Evolutionary conservation across 1,140 invertebrate species (phyloP).

Genomic region (Drosophila trapezifrons): DNA sequence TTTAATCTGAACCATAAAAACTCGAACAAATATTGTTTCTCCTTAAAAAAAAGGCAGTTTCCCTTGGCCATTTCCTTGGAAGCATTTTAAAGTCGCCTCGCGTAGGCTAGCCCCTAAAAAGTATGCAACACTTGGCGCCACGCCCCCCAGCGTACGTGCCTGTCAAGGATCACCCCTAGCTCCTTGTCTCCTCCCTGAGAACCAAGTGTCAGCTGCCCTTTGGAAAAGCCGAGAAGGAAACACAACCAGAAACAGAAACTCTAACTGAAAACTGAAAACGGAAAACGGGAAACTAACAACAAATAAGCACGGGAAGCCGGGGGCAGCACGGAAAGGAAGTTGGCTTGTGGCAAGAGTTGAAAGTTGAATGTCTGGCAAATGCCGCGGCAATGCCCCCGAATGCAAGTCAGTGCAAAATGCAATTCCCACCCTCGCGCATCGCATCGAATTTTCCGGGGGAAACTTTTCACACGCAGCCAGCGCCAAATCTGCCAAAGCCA

Average conservation of each 20-base stretch:
- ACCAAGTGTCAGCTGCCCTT: constrained; percentile 40
- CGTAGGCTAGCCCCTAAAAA: constrained; percentile 48
- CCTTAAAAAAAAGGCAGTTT: not conserved
- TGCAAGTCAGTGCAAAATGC: constrained; percentile 57
- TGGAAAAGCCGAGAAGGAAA: constrained; percentile 21
- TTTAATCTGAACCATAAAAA: not conserved
- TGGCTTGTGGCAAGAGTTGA: constrained; percentile 71
- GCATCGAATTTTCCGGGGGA: constrained; percentile 31
- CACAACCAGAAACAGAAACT: constrained; percentile 25
- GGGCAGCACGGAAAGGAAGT: constrained; percentile 1
- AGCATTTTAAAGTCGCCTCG: constrained; percentile 41
- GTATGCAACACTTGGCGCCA: constrained; percentile 60
- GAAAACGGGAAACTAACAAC: constrained; percentile 17
- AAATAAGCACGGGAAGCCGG: constrained; percentile 24
- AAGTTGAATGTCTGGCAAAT: constrained; percentile 79
- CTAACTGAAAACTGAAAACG: constrained; percentile 34
- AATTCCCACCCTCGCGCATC: constrained; percentile 22
- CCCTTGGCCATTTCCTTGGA: constrained; percentile 5
- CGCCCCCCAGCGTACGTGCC: constrained; percentile 49
- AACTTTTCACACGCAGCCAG: constrained; percentile 75
- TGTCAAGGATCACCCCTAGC: constrained; percentile 20
- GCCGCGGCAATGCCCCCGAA: constrained; percentile 72
- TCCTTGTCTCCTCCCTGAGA: constrained; percentile 1
- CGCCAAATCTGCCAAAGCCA: constrained; percentile 67
- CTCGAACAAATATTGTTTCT: no score